Base-by-base conservation (phyloP, 1,140 invertebrate genomes). In the Andrena cerasifolii region DNA sequence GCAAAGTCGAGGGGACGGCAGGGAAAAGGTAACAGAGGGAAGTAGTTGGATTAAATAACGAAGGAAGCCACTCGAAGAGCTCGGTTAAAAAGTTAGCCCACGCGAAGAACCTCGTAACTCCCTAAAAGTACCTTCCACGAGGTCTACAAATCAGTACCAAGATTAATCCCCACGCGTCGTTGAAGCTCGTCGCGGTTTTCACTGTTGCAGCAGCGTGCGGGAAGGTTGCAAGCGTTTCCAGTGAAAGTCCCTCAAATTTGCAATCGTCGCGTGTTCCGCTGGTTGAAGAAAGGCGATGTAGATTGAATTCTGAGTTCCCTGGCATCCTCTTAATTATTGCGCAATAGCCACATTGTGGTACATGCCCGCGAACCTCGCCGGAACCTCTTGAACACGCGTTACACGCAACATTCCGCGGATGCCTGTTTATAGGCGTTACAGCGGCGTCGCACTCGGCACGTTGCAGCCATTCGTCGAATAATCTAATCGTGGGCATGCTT, bases 361-460 rank as follows among this genome's bases (percentile, higher is more conserved):
- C 36, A 43, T 65, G 73, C 62, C 47, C 56, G 54, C 67, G 58
- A 77, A 70, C 36, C 66, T 71, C 33, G 43, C 47, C 66, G 53
- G 56, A 71, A 71, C 56, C 66, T 59, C 45, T 54, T 56, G 61
- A 49, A 77, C 54, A 71, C 58, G 45, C 56, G 51, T 77, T 77
- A 54, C 66, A 62, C 51, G 75, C 67, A 71, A 71, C 75, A 77
- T 77, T 77, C 75, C 47, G 18, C 24, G 54, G 51, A 43, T 71
- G 67, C 56, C 66, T 24, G 12, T 26, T 51, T 53, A 62, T 31
- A 26, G 56, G 67, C 28, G 26, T 45, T 59, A 71, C 31, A 47
- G 53, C 33, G 54, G 66, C 33, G 75, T 71, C 61, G 26, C 54
- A 61, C 75, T 54, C 66, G 71, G 71, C 66, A 31, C 26, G n/a